phyloP scores from a whole-genome alignment of 2,888 invertebrate species.

The Drosophila kanekoi region DNA sequence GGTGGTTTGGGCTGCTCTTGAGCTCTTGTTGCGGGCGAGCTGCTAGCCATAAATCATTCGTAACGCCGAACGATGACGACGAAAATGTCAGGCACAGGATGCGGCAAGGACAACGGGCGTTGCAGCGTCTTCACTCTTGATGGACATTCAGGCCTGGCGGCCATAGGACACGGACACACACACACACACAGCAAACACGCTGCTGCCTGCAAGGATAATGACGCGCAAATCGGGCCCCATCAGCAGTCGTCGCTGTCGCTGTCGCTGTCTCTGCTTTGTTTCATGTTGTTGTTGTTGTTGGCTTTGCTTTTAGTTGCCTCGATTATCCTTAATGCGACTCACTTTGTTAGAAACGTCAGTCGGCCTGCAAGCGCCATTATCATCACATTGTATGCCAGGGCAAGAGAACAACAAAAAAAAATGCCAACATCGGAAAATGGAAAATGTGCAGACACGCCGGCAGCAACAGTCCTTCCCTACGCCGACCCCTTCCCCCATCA shows the following conservation, averaged over 20 bases:
- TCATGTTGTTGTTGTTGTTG: conserved; percentile 56
- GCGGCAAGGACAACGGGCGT: conserved; percentile 57
- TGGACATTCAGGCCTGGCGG: conserved; percentile 71
- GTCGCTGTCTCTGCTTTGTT: conserved; percentile 68
- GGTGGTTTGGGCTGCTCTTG: conserved; percentile 45
- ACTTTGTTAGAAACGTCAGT: conserved; percentile 80
- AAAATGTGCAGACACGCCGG: conserved; percentile 75
- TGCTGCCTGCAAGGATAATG: conserved; percentile 67
- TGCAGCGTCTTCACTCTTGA: conserved; percentile 66
- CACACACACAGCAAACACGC: conserved; percentile 22
- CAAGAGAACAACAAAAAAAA: conserved; percentile 9
- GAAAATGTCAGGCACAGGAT: conserved; percentile 72
- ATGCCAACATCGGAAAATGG: conserved; percentile 55
- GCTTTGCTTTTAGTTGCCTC: conserved; percentile 77
- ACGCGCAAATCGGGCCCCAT: conserved; percentile 77
- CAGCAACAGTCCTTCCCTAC: conserved; percentile 32
- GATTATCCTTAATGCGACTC: conserved; percentile 81
- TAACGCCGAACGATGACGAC: conserved; percentile 69
- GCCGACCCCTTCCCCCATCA: not conserved
- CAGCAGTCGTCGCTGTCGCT: conserved; percentile 40
- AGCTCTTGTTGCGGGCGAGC: conserved; percentile 29
- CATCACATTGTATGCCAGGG: conserved; percentile 63
- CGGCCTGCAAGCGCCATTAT: conserved; percentile 80
- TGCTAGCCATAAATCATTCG: conserved; percentile 67
- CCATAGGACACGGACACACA: conserved; percentile 32